Conservation (phyloP, 2,888 invertebrate genomes). For the Eristalis pertinax region DNA sequence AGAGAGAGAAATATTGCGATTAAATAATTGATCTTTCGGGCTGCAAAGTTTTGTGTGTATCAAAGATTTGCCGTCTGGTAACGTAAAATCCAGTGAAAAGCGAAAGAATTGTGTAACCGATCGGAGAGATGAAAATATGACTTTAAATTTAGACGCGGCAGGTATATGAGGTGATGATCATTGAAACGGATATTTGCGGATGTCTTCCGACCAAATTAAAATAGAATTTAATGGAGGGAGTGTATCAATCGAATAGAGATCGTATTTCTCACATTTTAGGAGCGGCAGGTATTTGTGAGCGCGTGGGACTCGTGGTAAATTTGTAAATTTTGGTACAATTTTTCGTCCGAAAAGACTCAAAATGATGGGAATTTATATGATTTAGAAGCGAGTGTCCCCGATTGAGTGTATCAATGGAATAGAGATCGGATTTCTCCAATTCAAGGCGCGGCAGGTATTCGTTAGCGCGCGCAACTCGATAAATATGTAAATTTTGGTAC, state of each 20-base stretch:
- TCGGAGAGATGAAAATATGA: neutral
- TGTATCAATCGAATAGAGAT: neutral
- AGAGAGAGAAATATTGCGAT: conserved; percentile 47
- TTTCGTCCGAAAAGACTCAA: no score
- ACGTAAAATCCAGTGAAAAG: conserved; percentile 15
- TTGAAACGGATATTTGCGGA: conserved; percentile 25
- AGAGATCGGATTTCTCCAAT: neutral
- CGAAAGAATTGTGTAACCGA: conserved; percentile 41
- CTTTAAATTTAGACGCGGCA: conserved; percentile 23
- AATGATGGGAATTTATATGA: no score
- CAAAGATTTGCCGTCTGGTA: conserved; percentile 21
- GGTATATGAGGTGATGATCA: neutral
- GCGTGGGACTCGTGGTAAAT: neutral
- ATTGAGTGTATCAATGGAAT: no score
- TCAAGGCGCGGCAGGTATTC: neutral
- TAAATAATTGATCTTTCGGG: conserved; percentile 3
- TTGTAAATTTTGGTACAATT: no score
- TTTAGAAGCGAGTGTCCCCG: no score
- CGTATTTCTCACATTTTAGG: neutral
- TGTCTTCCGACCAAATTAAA: conserved; percentile 20
- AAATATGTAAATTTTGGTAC: neutral
- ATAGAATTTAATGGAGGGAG: neutral
- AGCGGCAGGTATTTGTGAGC: neutral
- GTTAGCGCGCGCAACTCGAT: neutral
- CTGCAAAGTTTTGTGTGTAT: neutral